Evolutionary conservation across 2,113 vertebrate genomes (phyloP).

Genomic region (Pteronura brasiliensis): DNA sequence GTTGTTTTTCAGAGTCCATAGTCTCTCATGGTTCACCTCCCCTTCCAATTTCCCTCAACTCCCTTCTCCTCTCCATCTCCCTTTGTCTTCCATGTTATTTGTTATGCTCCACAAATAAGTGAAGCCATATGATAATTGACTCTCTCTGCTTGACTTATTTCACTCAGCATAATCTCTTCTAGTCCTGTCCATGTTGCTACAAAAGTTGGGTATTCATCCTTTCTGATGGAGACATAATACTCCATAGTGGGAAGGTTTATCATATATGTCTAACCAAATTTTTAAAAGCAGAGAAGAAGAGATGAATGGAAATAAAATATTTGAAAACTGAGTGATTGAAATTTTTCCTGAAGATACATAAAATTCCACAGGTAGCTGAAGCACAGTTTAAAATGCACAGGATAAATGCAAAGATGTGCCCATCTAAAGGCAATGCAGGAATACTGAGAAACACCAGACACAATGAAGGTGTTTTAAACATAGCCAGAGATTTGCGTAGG

Average conservation of each 20-base stretch:
- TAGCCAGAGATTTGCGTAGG: background rate
- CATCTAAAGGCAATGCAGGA: background rate
- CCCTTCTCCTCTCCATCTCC: no score
- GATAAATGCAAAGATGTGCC: background rate
- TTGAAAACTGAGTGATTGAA: background rate
- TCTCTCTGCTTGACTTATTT: no score
- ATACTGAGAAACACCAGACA: background rate
- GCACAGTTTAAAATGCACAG: background rate
- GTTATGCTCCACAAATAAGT: no score
- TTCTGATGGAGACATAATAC: no score
- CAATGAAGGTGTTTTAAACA: background rate
- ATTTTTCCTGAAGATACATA: background rate
- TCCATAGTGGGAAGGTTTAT: background rate
- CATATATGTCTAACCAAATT: background rate
- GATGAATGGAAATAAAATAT: background rate
- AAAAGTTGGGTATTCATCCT: no score
- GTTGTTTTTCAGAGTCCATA: no score
- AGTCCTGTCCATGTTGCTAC: no score
- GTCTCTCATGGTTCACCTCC: no score
- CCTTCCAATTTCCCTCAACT: no score
- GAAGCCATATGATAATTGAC: no score
- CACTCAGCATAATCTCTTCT: no score
- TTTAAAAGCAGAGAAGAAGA: background rate
- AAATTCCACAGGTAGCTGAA: background rate
- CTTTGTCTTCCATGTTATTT: no score